Percentiles rank a stretch among this genome's conserved stretches.
Conservation (phyloP, 2,113 vertebrate genomes). For the Emydocephalus ijimae region DNA sequence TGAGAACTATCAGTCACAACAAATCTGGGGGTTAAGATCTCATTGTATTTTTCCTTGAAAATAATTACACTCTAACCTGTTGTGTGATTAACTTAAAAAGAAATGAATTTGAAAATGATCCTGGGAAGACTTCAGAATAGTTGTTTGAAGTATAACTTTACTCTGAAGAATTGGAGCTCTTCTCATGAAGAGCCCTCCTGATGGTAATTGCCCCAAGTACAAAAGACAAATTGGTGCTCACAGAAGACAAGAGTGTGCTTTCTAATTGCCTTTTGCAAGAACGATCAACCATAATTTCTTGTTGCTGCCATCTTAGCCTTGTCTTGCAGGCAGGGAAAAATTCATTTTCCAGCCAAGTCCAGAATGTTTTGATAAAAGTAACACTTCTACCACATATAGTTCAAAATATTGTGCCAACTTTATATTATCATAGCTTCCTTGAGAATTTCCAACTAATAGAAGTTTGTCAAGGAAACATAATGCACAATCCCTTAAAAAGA, state of each 20-base stretch:
- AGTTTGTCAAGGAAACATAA: neutral
- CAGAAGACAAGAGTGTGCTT: neutral
- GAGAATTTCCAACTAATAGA: neutral
- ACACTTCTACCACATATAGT: neutral
- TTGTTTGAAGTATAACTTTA: neutral
- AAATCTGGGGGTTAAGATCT: neutral
- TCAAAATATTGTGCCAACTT: neutral
- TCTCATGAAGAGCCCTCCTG: neutral
- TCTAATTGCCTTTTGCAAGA: neutral
- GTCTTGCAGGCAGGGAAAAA: neutral
- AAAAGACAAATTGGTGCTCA: neutral
- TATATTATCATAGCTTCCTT: neutral
- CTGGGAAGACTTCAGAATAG: neutral
- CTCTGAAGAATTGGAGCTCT: neutral
- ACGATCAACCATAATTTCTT: neutral
- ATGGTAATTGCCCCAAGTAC: neutral
- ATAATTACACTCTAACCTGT: neutral
- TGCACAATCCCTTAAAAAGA: neutral
- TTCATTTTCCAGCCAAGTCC: neutral
- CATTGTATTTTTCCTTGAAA: neutral
- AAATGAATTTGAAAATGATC: neutral
- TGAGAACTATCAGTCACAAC: neutral
- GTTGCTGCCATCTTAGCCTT: neutral
- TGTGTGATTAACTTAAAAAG: neutral
- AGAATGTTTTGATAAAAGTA: neutral